A percentile compares a stretch with the other conserved stretches of the same genome.
phyloP scores from a whole-genome alignment of 2,113 vertebrate genomes.

The Formicarius rufipectus region DNA sequence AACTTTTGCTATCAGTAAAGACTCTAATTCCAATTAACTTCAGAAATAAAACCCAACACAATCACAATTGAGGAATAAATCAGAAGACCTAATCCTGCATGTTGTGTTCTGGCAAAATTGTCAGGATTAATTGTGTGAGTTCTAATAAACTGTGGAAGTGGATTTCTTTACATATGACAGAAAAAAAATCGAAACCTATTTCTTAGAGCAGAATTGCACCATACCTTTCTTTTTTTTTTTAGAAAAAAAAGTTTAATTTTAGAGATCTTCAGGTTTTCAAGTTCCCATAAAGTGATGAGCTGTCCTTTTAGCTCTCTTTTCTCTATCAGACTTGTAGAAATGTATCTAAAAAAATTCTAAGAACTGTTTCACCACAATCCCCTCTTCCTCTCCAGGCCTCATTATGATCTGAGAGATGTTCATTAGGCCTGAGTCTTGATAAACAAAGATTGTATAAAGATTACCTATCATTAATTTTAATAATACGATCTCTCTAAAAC shows the following conservation, averaged over 20 bases:
- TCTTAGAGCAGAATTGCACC: not conserved
- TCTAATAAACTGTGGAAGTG: not conserved
- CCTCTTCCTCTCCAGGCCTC: too few relatives aligned
- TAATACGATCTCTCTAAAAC: not conserved
- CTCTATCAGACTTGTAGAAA: not conserved
- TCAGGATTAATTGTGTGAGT: not conserved
- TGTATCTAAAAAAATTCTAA: not conserved
- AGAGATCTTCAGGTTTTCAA: not conserved
- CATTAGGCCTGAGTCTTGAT: not conserved
- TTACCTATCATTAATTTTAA: not conserved
- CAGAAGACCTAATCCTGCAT: not conserved
- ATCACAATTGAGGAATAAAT: not conserved
- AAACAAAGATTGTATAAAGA: not conserved
- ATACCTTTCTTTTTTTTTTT: not conserved
- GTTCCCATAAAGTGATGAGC: not conserved
- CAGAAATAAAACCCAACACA: not conserved
- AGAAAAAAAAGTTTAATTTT: not conserved
- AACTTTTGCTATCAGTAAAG: not conserved
- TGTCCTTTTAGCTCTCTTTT: not conserved
- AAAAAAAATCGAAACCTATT: not conserved
- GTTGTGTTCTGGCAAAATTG: not conserved
- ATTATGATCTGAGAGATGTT: not conserved
- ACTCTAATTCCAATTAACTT: not conserved
- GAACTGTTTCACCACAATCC: accelerated
- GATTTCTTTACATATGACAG: not conserved